Evolutionary conservation across 2,888 invertebrate genomes (phyloP).

Genomic region (Vandiemenella viatica): DNA sequence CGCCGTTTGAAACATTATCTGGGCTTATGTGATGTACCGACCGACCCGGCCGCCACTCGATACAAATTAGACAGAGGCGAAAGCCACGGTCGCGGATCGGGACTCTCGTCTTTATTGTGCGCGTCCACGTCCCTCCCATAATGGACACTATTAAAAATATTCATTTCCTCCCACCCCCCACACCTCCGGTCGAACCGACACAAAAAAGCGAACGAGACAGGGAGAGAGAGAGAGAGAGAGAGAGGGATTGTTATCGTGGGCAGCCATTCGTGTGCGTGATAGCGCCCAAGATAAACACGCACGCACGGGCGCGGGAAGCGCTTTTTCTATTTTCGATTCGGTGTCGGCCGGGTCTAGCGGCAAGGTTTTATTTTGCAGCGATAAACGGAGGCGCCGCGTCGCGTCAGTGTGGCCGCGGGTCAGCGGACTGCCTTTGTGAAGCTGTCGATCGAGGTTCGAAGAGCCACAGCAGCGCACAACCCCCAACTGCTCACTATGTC

Average conservation of each 20-base stretch:
- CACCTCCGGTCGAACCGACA: not conserved
- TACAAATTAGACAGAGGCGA: not conserved
- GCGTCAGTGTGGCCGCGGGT: too few relatives aligned
- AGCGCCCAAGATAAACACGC: not conserved
- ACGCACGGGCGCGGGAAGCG: not conserved
- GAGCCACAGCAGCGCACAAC: not conserved
- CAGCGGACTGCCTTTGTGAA: not conserved
- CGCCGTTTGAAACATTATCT: not conserved
- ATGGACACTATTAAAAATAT: not conserved
- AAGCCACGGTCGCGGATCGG: not conserved
- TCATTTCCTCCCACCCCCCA: not conserved
- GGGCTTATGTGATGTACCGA: not conserved
- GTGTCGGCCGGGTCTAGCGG: not conserved
- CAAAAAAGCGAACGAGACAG: not conserved
- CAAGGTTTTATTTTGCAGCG: too few relatives aligned
- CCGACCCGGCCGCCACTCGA: not conserved
- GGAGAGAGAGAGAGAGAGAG: not conserved
- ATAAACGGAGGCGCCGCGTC: too few relatives aligned
- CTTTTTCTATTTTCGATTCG: not conserved
- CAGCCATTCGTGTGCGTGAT: not conserved
- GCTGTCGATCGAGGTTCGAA: too few relatives aligned
- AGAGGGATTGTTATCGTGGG: not conserved
- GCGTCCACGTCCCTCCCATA: not conserved
- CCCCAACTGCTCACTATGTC: too few relatives aligned
- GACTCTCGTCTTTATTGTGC: not conserved